Percentiles rank a stretch among this genome's conserved stretches.
Evolutionary conservation across 2,113 vertebrate genomes (phyloP).

Genomic region (Aegypius monachus): DNA sequence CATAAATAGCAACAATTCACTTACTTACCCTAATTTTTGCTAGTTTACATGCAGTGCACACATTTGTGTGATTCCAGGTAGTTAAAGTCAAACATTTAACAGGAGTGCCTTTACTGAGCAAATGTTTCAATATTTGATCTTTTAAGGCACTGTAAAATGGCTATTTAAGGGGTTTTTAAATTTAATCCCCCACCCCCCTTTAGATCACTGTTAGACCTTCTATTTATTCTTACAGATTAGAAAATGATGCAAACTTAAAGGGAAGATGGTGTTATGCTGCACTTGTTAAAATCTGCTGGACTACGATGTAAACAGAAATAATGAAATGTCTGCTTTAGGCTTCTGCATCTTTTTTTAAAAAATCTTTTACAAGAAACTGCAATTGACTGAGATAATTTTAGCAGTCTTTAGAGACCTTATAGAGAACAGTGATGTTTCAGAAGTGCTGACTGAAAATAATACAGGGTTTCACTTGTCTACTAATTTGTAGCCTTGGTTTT

Average conservation of each 20-base stretch:
- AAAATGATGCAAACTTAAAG: background rate
- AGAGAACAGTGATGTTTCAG: background rate
- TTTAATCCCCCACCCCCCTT: rapidly evolving
- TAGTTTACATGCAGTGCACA: background rate
- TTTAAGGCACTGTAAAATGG: background rate
- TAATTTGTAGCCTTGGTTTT: background rate
- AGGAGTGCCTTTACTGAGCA: background rate
- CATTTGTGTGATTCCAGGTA: background rate
- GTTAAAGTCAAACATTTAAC: background rate
- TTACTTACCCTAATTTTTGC: constrained; percentile 3
- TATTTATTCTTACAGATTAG: background rate
- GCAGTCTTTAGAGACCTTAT: background rate
- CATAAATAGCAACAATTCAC: background rate
- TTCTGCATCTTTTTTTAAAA: background rate
- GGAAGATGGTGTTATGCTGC: background rate
- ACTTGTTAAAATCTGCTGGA: background rate
- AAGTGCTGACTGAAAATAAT: constrained; percentile 17
- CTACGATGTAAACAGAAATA: background rate
- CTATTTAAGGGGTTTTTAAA: rapidly evolving
- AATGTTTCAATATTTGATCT: background rate
- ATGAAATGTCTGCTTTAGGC: background rate
- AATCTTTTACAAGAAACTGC: background rate
- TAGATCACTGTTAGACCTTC: background rate
- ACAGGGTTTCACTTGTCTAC: background rate
- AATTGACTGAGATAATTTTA: background rate